Conservation (phyloP, 2,113 vertebrate genomes). For the Atlantisia rogersi region DNA sequence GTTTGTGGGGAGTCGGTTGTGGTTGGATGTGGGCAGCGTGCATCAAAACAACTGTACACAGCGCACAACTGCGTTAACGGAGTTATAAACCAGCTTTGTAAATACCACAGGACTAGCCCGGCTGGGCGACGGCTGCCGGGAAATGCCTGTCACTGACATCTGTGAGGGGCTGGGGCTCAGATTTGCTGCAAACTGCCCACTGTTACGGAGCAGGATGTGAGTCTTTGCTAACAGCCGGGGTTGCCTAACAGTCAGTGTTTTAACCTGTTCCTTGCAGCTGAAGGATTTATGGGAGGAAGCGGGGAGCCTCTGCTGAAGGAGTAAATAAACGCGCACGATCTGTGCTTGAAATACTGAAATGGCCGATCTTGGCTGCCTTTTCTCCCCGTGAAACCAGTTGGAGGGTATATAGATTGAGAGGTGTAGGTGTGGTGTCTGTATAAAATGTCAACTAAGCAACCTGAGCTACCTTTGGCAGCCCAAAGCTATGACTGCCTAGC, state of each 20-base stretch:
- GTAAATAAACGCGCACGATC: fast-evolving
- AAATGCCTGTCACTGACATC: background rate
- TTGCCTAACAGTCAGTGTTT: background rate
- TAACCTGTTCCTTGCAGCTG: background rate
- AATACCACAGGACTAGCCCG: fast-evolving
- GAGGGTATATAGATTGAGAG: background rate
- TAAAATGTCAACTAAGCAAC: background rate
- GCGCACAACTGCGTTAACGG: background rate
- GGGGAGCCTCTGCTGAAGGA: background rate
- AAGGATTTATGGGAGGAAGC: background rate
- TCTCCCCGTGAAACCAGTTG: background rate
- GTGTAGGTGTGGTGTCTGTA: fast-evolving
- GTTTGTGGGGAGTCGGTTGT: background rate
- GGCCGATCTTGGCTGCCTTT: background rate
- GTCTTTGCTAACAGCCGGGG: background rate
- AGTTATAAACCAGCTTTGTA: background rate
- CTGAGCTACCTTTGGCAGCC: background rate
- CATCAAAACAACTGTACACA: background rate
- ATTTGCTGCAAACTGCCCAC: background rate
- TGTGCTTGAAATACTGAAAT: no score
- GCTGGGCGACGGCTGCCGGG: background rate
- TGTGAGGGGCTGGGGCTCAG: background rate
- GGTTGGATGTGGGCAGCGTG: background rate
- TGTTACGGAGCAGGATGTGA: background rate
- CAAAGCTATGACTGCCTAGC: background rate